phyloP scores from a whole-genome alignment of 2,113 vertebrate genomes.

The Ivindomyrus marchei region DNA sequence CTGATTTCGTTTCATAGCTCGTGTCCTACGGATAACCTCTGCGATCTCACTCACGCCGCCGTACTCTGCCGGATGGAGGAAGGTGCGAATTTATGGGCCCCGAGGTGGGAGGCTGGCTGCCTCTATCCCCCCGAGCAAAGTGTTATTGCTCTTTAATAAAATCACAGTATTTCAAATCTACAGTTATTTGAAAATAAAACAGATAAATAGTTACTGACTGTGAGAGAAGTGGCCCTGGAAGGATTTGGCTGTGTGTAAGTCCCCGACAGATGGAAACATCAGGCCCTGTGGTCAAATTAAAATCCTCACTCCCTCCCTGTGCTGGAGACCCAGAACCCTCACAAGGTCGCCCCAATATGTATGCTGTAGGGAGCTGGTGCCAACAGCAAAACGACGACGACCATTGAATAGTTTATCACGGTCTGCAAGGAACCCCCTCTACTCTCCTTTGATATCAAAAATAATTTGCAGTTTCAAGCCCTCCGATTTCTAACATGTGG shows the following conservation, averaged over 20 bases:
- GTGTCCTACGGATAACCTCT: conserved; percentile 17
- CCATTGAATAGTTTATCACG: neutral
- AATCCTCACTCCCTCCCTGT: neutral
- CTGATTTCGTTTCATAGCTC: conserved; percentile 32
- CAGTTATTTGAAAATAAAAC: conserved; percentile 13
- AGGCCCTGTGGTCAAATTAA: neutral
- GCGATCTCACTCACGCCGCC: neutral
- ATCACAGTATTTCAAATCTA: neutral
- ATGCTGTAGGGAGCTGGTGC: neutral
- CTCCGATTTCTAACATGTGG: conserved; percentile 33
- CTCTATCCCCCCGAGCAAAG: neutral
- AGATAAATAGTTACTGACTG: neutral
- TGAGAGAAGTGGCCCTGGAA: neutral
- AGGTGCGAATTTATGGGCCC: neutral
- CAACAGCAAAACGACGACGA: neutral
- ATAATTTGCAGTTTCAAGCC: conserved; percentile 22
- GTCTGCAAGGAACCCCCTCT: neutral
- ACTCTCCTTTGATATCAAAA: neutral
- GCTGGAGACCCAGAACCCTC: neutral
- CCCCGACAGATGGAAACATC: neutral
- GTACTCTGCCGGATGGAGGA: neutral
- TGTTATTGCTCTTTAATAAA: neutral
- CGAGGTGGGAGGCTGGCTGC: neutral
- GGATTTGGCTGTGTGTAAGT: neutral
- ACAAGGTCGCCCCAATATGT: neutral